Evolutionary conservation across 2,888 invertebrate genomes (phyloP).

Genomic region (Belgica antarctica): DNA sequence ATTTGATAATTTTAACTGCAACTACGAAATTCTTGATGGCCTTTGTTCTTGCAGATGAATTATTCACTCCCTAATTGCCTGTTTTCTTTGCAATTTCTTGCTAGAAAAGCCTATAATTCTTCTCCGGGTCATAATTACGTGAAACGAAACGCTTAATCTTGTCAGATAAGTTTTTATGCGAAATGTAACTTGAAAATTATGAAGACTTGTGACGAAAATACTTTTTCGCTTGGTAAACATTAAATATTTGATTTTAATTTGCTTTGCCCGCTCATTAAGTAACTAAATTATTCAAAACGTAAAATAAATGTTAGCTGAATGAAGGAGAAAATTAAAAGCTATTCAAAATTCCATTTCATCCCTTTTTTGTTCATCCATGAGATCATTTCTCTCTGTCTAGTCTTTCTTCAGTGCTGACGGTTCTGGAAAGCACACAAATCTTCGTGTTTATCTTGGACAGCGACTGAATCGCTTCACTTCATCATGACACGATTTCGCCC

Average conservation of each 20-base stretch:
- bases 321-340: slow-evolving; percentile 15
- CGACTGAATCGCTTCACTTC: neutral
- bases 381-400: neutral
- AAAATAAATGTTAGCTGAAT: slow-evolving; percentile 21
- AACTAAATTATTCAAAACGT: slow-evolving; percentile 14
- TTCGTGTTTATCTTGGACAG: neutral
- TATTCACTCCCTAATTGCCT: neutral
- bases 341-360: slow-evolving; percentile 10
- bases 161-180: slow-evolving; percentile 5
- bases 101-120: neutral
- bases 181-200: slow-evolving; percentile 4
- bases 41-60: neutral
- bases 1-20: no score
- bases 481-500: neutral
- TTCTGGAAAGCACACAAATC: neutral
- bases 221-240: slow-evolving; percentile 8
- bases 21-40: no score
- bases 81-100: neutral
- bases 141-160: neutral
- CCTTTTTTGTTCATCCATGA: slow-evolving; percentile 17
- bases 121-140: slow-evolving; percentile 10
- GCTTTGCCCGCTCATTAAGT: neutral
- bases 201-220: neutral
- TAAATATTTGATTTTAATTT: slow-evolving; percentile 40
- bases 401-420: neutral